Conservation (phyloP, 2,113 vertebrate species). For the Crotalus viridis region DNA sequence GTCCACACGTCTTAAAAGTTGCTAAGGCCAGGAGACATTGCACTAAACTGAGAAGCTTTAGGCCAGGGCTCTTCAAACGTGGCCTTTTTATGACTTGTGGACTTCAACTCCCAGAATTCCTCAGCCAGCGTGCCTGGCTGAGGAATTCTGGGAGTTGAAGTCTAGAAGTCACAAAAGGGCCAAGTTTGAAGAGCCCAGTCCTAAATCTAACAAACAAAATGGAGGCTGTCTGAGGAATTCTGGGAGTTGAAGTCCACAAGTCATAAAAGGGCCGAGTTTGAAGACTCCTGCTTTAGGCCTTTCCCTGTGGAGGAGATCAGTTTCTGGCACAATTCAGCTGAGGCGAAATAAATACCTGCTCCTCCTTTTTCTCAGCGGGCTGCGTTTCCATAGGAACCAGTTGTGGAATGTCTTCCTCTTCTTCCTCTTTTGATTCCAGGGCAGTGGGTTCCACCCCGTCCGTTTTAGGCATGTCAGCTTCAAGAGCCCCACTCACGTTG, state of each 20-base stretch:
- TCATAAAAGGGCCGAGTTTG: too few relatives aligned
- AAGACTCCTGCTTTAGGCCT: too few relatives aligned
- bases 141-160: too few relatives aligned
- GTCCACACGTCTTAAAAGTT: not conserved
- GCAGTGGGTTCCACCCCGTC: not conserved
- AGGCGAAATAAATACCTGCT: slow-evolving; percentile 34
- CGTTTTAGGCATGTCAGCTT: not conserved
- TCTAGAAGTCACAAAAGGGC: too few relatives aligned
- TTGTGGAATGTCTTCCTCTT: slow-evolving; percentile 63
- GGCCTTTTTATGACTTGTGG: too few relatives aligned
- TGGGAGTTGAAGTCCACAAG: too few relatives aligned
- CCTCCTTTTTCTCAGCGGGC: not conserved
- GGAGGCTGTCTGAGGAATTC: too few relatives aligned
- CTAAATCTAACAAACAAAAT: too few relatives aligned
- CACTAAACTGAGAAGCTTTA: not conserved
- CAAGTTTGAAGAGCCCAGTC: too few relatives aligned
- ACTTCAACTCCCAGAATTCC: too few relatives aligned
- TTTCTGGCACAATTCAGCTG: not conserved
- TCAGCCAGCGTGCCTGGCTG: too few relatives aligned
- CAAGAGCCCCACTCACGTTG: not conserved
- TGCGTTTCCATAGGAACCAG: slow-evolving; percentile 60
- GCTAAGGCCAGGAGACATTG: not conserved
- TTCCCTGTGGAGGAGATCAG: not conserved
- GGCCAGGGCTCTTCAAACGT: too few relatives aligned
- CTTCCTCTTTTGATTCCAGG: slow-evolving; percentile 8